Evolutionary conservation across 1,140 invertebrate species (phyloP), one percentile per base, ranked within the genome.

Genomic region (Phthorimaea operculella): DNA sequence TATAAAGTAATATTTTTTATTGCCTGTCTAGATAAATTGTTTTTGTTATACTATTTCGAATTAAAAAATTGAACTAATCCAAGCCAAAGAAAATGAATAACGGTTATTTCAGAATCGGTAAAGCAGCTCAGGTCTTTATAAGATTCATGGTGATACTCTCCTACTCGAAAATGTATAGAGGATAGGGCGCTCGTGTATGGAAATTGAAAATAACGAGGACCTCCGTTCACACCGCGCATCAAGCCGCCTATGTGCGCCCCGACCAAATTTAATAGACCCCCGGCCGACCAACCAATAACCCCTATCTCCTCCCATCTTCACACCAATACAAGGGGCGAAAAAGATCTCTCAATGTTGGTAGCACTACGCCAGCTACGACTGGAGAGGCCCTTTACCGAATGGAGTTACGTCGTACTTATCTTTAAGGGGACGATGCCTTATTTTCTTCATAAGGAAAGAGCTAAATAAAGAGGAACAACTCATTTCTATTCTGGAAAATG

Each of bases 171-270:
- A 73, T 63, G 70, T 77, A 74, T 64, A 75, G 70, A 57, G 59
- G 57, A 66, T 68, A 73, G 73, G 68, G 72, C 70, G 78, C 68
- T 79, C 70, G 72, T 76, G 77, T 77, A 79, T 78, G 76, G 74
- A 83, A 83, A 84, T 84, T 82, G 77, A 81, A 82, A 84, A 82
- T 84, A 84, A 81, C 77, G 79, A 84, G 76, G 70, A 67, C 72
- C 74, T 68, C 72, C 69, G 72, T 79, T 79, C 77, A 74, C 73
- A 76, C 75, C 72, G 70, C 66, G 69, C 68, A 70, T 70, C 71
- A 73, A 70, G 71, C 71, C 74, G 71, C 70, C 72, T 83, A 71
- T 63, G 60, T 76, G 68, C 63, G 58, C 59, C 59, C 58, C 66
- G 64, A 72, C 76, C 77, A 80, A 60, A 66, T 49, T 54, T 68